phyloP scores from a whole-genome alignment of 2,113 vertebrate species.

The Psittacula cyanocephala region DNA sequence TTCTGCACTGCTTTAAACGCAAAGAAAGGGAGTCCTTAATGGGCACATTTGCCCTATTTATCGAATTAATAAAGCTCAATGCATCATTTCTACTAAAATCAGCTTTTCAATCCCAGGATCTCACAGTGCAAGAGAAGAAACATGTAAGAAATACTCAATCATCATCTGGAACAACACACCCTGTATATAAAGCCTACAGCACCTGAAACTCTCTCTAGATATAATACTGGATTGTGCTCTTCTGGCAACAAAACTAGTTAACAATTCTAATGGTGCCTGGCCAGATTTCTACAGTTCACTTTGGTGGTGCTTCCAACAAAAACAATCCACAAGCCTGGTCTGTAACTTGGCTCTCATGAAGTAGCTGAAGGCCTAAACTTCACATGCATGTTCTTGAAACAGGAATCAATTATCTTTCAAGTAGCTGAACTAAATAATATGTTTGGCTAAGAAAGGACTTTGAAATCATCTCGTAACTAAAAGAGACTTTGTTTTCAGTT shows the following conservation, averaged over 20 bases:
- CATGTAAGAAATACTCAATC: neutral
- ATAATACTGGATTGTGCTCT: neutral
- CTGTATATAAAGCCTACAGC: neutral
- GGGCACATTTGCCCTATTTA: neutral
- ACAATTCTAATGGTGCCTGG: neutral
- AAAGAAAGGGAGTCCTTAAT: neutral
- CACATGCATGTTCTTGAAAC: neutral
- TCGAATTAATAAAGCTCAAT: neutral
- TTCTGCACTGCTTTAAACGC: neutral
- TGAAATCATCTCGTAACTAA: neutral
- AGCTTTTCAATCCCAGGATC: neutral
- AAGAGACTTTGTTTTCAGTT: neutral
- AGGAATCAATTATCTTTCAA: neutral
- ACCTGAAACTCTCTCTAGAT: neutral
- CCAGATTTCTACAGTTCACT: neutral
- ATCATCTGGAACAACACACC: neutral
- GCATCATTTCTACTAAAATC: neutral
- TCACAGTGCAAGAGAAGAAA: neutral
- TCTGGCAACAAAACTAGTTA: neutral
- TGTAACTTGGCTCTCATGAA: neutral
- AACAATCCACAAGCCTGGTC: conserved; percentile 1
- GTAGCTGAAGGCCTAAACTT: neutral
- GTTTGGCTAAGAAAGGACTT: neutral
- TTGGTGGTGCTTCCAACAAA: neutral
- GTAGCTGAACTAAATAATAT: neutral